Base-by-base conservation (phyloP, 2,888 invertebrate species). In the Oscheius myriophilus region DNA sequence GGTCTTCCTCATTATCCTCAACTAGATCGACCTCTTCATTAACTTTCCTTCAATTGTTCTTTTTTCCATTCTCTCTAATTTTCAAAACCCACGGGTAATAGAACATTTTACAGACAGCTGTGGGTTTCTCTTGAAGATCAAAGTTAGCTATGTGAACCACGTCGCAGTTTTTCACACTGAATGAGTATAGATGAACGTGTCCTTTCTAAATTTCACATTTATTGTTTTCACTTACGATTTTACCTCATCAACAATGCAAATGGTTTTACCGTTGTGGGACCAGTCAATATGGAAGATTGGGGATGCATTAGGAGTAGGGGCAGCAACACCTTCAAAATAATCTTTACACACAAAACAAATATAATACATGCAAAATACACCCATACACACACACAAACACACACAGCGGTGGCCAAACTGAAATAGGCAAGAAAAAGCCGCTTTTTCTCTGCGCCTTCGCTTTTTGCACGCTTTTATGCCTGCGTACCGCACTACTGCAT, bases 161-260 rank as follows among this genome's bases (percentile, higher is more conserved):
- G 21, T 61, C 61, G 33, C 49, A 46, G 12, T 46, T 25, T 21
- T 49, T 46, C 2, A 49, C 18, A 25, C 26, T 61, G 21, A 33
- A 61, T 2, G 61, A 61, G 39, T 61, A 61, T 9, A 61, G 23
- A 61, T 61, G 61, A 12, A 61, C 61, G 26, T 61, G 61, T 11
- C 61, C 61, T 1, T 45, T 46, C 61, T 41, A n/a, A 55, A 26
- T 6, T 9, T 41, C 3, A 18, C 1, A 57, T 41, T 41, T 3
- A 18, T 46, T 7, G 2, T 43, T 26, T 33, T 57, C 33, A 21
- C 23, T 33, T 2, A 14, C 12, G 25, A 16, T 25, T 23, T 49
- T 1, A 61, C 61, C 46, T 42, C 18, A 14, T 53, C 52, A n/a
- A 63, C 51, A 1, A 63, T 52, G 39, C 52, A 52, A 0, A 63